These are phyloP conservation scores for Sisyra nigra DNA, from an alignment of 2,888 invertebrate species.

Conservation along the genomic window DNA sequence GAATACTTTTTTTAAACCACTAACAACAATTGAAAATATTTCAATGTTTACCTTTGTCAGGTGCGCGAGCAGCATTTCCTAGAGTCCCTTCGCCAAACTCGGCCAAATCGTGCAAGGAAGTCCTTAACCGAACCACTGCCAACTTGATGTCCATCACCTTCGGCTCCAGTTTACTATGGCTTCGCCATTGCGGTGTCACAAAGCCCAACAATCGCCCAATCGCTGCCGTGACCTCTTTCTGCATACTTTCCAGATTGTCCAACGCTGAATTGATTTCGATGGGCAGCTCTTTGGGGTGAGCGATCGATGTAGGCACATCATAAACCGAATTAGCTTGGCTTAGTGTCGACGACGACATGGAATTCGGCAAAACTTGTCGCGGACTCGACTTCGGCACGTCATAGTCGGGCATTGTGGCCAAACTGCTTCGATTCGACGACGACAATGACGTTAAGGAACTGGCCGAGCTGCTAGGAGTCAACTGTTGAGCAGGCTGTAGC, in stretches of 20 bases:
- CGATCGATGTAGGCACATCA: slow-evolving; percentile 37
- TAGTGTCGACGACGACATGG: slow-evolving; percentile 6
- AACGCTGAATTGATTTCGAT: slow-evolving; percentile 60
- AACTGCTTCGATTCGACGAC: slow-evolving; percentile 31
- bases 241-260: slow-evolving; percentile 55
- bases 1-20: too few relatives aligned
- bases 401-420: slow-evolving; percentile 45
- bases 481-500: slow-evolving; percentile 32
- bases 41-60: slow-evolving; percentile 47
- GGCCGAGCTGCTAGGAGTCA: slow-evolving; percentile 50
- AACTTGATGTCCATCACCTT: slow-evolving; percentile 71
- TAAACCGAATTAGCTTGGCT: slow-evolving; percentile 29
- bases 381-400: slow-evolving; percentile 44
- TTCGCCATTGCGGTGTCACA: slow-evolving; percentile 69
- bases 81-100: slow-evolving; percentile 80
- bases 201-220: slow-evolving; percentile 63
- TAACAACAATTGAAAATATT: too few relatives aligned
- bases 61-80: slow-evolving; percentile 69
- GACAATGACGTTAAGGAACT: slow-evolving; percentile 45
- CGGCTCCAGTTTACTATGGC: slow-evolving; percentile 58
- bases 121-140: slow-evolving; percentile 58
- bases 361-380: slow-evolving; percentile 18
- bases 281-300: slow-evolving; percentile 43
- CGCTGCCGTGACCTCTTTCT: slow-evolving; percentile 66
- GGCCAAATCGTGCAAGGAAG: slow-evolving; percentile 70